Evolutionary conservation across 2,113 vertebrate genomes (phyloP).

Genomic region (Chloropsis hardwickii): DNA sequence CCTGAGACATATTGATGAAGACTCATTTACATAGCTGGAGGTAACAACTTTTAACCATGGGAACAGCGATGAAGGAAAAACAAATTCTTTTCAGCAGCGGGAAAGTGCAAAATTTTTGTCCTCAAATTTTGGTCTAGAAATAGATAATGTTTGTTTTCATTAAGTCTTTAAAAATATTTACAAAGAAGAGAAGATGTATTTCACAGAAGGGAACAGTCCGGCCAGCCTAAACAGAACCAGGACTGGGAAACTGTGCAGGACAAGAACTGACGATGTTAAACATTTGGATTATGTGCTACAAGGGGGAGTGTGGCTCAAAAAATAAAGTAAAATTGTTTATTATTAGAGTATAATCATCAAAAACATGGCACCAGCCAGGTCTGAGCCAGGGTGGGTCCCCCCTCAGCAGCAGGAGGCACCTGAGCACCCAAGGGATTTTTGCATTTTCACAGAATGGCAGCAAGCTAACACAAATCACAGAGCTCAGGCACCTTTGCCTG

Average conservation of each 20-base stretch:
- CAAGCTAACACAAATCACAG: not conserved
- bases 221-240: not conserved
- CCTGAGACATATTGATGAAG: not conserved
- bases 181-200: conserved; percentile 11
- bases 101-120: conserved; percentile 23
- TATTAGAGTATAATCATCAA: not conserved
- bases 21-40: conserved; percentile 7
- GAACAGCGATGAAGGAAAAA: conserved; percentile 9
- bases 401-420: not conserved
- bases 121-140: conserved; percentile 31
- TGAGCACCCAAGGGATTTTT: not conserved
- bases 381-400: not conserved
- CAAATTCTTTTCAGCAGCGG: not conserved
- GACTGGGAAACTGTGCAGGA: not conserved
- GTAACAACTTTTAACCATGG: conserved; percentile 8
- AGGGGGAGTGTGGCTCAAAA: not conserved
- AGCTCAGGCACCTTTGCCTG: not conserved
- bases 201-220: not conserved
- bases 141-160: conserved; percentile 50
- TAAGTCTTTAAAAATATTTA: conserved; percentile 22
- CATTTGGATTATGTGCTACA: not conserved
- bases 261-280: not conserved
- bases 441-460: not conserved
- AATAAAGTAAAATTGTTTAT: not conserved
- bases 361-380: not conserved